These are phyloP conservation scores for Lepisosteus oculatus DNA, from an alignment of 2,113 vertebrate species.

Conservation along the genomic window DNA sequence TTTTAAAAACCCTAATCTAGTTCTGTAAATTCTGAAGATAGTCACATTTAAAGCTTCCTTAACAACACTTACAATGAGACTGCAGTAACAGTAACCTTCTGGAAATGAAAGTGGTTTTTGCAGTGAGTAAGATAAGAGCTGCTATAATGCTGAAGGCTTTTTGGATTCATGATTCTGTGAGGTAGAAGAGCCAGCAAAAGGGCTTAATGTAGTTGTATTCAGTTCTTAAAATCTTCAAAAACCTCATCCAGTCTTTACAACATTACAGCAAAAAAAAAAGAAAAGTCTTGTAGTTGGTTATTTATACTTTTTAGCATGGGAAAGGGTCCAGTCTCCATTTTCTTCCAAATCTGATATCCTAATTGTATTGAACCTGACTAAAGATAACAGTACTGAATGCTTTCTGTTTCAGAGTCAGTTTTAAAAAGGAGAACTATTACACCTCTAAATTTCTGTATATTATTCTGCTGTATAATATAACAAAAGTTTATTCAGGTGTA, in stretches of 20 bases:
- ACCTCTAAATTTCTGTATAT: no score
- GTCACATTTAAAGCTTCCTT: not conserved
- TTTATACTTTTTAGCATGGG: not conserved
- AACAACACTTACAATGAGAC: not conserved
- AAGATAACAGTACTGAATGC: not conserved
- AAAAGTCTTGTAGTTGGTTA: not conserved
- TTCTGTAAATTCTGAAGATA: not conserved
- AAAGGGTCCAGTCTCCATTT: not conserved
- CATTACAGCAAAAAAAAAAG: not conserved
- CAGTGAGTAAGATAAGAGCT: not conserved
- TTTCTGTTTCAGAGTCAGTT: not conserved
- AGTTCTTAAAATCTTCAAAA: no score
- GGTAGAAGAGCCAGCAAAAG: no score
- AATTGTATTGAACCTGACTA: not conserved
- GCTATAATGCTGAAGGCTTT: not conserved
- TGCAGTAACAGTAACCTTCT: not conserved
- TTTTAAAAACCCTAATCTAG: not conserved
- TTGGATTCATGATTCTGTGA: no score
- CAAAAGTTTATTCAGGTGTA: no score
- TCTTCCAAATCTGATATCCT: constrained; percentile 4
- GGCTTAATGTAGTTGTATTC: no score
- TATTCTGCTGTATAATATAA: no score
- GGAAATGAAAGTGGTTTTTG: not conserved
- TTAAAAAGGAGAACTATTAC: not conserved
- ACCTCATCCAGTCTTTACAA: no score